These are phyloP conservation scores for Stenurella melanura DNA, from an alignment of 2,888 invertebrate species.

Conservation along the genomic window DNA sequence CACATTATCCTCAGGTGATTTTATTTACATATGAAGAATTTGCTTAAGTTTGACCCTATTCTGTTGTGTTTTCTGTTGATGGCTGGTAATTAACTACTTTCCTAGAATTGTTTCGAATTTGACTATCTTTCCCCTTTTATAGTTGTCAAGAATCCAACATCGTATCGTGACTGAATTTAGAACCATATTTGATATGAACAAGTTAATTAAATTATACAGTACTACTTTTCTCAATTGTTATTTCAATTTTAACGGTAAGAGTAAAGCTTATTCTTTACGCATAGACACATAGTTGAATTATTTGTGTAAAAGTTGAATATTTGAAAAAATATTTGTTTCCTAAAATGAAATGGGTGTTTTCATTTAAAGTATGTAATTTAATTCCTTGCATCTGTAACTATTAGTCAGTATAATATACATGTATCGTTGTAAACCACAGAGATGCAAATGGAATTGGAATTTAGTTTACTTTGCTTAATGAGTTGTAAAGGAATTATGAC, in stretches of 20 bases:
- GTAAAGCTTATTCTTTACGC: neutral
- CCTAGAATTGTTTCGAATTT: too few relatives aligned
- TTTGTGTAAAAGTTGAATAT: slow-evolving; percentile 16
- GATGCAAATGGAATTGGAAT: too few relatives aligned
- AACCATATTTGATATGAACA: too few relatives aligned
- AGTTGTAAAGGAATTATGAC: neutral
- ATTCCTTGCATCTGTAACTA: neutral
- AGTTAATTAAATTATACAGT: too few relatives aligned
- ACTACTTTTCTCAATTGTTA: neutral
- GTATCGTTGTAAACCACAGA: neutral
- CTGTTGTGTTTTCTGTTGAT: too few relatives aligned
- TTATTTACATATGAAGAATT: too few relatives aligned
- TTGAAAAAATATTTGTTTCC: slow-evolving; percentile 32
- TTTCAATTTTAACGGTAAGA: neutral
- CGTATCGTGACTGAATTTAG: too few relatives aligned
- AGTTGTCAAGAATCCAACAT: too few relatives aligned
- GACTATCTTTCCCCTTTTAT: too few relatives aligned
- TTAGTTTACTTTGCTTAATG: neutral
- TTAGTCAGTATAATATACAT: neutral
- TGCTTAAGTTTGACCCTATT: too few relatives aligned
- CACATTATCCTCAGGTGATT: too few relatives aligned
- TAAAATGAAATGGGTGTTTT: slow-evolving; percentile 12
- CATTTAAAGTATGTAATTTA: neutral
- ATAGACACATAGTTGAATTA: slow-evolving; percentile 10
- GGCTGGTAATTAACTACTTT: too few relatives aligned